phyloP scores from a whole-genome alignment of 2,113 vertebrate genomes.

The Saccopteryx bilineata region DNA sequence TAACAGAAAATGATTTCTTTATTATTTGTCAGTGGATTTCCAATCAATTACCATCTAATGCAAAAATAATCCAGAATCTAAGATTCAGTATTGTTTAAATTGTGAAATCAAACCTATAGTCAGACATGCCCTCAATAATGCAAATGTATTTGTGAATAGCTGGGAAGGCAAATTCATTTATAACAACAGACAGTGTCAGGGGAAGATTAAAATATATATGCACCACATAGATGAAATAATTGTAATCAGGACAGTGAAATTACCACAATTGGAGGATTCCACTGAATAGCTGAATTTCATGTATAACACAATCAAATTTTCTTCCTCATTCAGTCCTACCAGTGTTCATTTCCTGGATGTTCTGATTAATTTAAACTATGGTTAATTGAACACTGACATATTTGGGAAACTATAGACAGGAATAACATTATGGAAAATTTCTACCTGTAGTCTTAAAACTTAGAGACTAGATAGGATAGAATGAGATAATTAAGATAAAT shows the following conservation, averaged over 20 bases:
- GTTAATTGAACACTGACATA: conserved; percentile 85
- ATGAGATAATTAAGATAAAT: not conserved
- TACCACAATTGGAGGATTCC: conserved; percentile 84
- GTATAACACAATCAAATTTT: conserved; percentile 87
- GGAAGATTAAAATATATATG: conserved; percentile 85
- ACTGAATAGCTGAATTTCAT: conserved; percentile 84
- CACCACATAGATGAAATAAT: conserved; percentile 83
- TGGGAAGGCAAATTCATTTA: conserved; percentile 77
- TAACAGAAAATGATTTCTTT: conserved; percentile 70
- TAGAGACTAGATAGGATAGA: conserved; percentile 8
- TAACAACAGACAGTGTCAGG: conserved; percentile 80
- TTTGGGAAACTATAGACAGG: conserved; percentile 77
- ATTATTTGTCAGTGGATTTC: conserved; percentile 69
- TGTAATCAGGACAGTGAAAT: conserved; percentile 85
- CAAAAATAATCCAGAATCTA: conserved; percentile 73
- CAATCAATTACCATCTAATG: conserved; percentile 75
- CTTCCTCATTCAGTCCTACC: conserved; percentile 79
- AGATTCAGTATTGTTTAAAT: conserved; percentile 82
- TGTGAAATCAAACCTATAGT: conserved; percentile 70
- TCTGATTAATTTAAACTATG: conserved; percentile 87
- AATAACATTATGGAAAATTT: conserved; percentile 76
- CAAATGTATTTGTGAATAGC: conserved; percentile 78
- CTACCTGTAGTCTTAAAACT: conserved; percentile 59
- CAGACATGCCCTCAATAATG: conserved; percentile 80
- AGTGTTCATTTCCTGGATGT: conserved; percentile 83